Evolutionary conservation across 2,113 vertebrate species (phyloP), one percentile per base, ranked within the genome.

Genomic region (Ammodytes dubius): DNA sequence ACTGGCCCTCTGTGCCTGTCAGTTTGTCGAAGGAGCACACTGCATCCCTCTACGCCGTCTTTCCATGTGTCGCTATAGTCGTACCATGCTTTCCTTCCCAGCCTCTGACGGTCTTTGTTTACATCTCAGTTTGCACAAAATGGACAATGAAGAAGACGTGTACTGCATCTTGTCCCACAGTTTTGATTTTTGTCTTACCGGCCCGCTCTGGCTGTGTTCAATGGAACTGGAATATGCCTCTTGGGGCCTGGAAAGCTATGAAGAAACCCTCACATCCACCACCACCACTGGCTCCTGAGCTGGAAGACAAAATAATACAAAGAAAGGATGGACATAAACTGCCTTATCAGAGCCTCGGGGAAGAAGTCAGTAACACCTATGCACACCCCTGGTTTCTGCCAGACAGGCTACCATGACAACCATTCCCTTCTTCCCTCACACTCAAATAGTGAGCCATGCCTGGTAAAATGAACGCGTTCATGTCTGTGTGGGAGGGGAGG

Each of bases 371-470:
- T 81, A 85, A 82, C 90, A 90, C 86, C 93, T 93, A 92, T 92
- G 92, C 92, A 95, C 96, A 84, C 93, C 90, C 88, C 80, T 80
- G 77, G 84, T 70, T 72, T 77, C 87, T 85, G 83, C 76, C 74
- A 50, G 81, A 83, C 89, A 87, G 87, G 68, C 43, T 35, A 49
- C 77, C 77, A 84, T 50, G 39, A 80, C 63, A 49, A 64, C 70
- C 64, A 2, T 59, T 42, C 57, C 68, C 69, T 74, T 63, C 79
- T 60, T 52, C 67, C 61, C 74, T 70, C 42, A 59, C 27, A 56
- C 70, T 35, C 15, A 27, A 64, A 67, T 96, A 96, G 95, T 96
- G 96, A 97, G 96, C 96, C 95, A 95, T 96, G 95, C 96, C 96
- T 97, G 95, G 97, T 96, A 10, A 83, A 85, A 70, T 35, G 1